Evolutionary conservation across 2,113 vertebrate species (phyloP), one percentile per base, ranked within the genome.

Genomic region (Cochlearius cochlearius): DNA sequence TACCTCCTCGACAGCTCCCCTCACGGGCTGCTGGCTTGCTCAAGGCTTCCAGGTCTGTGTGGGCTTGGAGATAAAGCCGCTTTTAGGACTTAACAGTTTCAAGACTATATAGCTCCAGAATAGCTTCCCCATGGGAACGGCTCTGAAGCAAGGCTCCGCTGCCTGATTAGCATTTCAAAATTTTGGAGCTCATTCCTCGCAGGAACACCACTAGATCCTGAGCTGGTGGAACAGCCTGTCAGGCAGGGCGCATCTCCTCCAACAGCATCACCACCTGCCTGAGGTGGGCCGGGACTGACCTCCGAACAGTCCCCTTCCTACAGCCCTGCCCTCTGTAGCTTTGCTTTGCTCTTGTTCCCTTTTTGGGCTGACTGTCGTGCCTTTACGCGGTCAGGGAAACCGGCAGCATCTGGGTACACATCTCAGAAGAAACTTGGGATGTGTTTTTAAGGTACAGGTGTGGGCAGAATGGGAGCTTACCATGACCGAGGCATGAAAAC

Each of bases 111-210:
- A 85, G 34, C 27, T 96, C 62, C 77, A 89, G 87, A 96, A 96
- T 62, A 96, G 75, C 82, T 90, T 97, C 59, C 75, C 92, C 91
- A 88, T 69, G 83, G 86, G 92, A 96, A 96, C 5, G 0, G 93
- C 75, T 92, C 82, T 75, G 82, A 92, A 82, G 82, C 58, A 66
- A 93, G 49, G 34, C 71, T 94, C 53, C 5, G 11, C 63, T 86
- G 86, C 47, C 67, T 86, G 72, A 96, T 92, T 89, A 96, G 77
- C 87, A 91, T 89, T 96, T 87, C 60, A 87, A n/a, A 87, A 94
- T 84, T 41, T 17, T 43, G 23, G 75, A 94, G 75, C 75, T 93
- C 56, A 23, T 55, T 92, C 60, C 79, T 84, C 0, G 0, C 73
- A 77, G 50, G 52, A 95, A 21, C 47, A 77, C 17, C 53, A 86